phyloP scores from a whole-genome alignment of 2,113 vertebrate species.

The Callipepla squamata region DNA sequence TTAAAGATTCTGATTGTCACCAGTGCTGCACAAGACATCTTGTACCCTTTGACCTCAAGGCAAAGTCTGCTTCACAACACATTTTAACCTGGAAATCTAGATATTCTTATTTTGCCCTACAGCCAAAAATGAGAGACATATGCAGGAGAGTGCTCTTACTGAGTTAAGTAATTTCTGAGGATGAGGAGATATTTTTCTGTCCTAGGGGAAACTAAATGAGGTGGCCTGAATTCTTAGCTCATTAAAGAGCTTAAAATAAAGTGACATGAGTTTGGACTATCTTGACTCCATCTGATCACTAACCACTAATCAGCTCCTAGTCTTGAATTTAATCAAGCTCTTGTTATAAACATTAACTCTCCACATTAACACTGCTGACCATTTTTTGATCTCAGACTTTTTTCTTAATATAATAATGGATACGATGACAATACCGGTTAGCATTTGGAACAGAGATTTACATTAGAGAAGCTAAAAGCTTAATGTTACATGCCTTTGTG shows the following conservation, averaged over 20 bases:
- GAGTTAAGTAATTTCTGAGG: not conserved
- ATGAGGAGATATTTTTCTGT: rapidly evolving
- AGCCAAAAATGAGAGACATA: not conserved
- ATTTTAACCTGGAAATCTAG: not conserved
- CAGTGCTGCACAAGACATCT: not conserved
- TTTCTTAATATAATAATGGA: not conserved
- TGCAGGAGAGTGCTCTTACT: not conserved
- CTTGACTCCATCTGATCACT: not conserved
- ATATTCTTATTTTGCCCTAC: not conserved
- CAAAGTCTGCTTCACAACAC: not conserved
- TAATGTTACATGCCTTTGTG: not conserved
- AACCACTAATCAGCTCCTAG: not conserved
- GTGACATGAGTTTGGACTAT: not conserved
- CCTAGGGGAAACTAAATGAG: not conserved
- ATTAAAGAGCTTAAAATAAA: not conserved
- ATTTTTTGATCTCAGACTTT: not conserved
- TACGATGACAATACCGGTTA: not conserved
- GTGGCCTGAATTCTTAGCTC: not conserved
- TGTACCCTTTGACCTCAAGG: not conserved
- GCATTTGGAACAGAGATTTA: not conserved
- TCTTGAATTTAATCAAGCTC: not conserved
- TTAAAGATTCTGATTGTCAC: not conserved
- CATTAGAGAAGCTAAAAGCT: not conserved
- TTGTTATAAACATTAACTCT: not conserved
- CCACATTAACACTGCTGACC: not conserved